These are phyloP conservation scores for Schizotus pectinicornis DNA, from an alignment of 2,888 invertebrate species.

Conservation along the genomic window DNA sequence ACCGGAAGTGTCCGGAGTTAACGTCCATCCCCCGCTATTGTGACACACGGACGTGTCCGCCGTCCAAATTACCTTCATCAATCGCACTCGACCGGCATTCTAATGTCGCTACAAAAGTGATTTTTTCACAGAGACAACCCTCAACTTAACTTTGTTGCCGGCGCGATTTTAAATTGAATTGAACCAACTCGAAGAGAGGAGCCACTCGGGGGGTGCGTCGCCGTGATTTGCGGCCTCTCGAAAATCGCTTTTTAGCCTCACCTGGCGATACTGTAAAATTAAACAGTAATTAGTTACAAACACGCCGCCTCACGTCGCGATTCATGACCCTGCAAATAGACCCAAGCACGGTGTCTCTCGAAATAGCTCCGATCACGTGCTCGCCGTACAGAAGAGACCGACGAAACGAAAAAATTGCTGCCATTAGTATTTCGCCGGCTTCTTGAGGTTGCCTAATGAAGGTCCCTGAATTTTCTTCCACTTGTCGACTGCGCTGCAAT, in stretches of 20 bases:
- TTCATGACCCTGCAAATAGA: slow-evolving; percentile 41
- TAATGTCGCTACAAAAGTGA: slow-evolving; percentile 10
- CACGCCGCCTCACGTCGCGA: slow-evolving; percentile 41
- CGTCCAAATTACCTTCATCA: slow-evolving; percentile 34
- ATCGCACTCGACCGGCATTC: slow-evolving; percentile 27
- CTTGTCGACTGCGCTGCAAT: background rate
- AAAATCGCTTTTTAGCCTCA: slow-evolving; percentile 10
- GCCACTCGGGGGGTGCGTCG: background rate
- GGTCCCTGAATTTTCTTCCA: too few relatives aligned
- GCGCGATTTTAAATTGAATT: too few relatives aligned
- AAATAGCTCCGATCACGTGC: slow-evolving; percentile 28
- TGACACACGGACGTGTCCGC: slow-evolving; percentile 31
- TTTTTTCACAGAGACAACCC: slow-evolving; percentile 11
- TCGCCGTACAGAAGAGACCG: slow-evolving; percentile 16
- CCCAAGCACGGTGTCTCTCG: slow-evolving; percentile 16
- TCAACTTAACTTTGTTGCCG: too few relatives aligned
- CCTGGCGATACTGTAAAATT: slow-evolving; percentile 39
- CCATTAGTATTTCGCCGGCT: background rate
- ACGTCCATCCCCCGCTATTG: slow-evolving; percentile 21
- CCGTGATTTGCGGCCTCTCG: slow-evolving; percentile 6
- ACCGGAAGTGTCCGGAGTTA: slow-evolving; percentile 20
- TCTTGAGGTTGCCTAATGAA: too few relatives aligned
- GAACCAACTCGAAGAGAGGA: too few relatives aligned
- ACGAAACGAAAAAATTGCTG: slow-evolving; percentile 25
- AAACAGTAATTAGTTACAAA: slow-evolving; percentile 45